phyloP scores from a whole-genome alignment of 2,888 invertebrate genomes.

The Hydrotaea diabolus region DNA sequence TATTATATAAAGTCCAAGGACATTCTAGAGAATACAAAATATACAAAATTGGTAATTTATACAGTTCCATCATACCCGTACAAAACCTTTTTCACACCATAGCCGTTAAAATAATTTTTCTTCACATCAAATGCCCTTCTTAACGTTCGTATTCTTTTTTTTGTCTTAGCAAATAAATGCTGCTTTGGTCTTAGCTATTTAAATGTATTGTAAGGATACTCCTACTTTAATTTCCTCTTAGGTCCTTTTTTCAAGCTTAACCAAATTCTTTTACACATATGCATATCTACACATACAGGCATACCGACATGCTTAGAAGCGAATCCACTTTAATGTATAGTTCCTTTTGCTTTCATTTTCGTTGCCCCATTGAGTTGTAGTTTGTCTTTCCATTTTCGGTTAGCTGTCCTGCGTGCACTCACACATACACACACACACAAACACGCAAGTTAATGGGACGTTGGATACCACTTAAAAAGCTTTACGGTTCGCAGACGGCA shows the following conservation, averaged over 20 bases:
- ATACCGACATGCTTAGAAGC: background rate
- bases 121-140: background rate
- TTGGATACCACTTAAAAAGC: conserved; percentile 20
- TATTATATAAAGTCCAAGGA: too few relatives aligned
- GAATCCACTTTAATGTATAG: background rate
- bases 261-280: background rate
- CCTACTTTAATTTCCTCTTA: background rate
- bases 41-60: too few relatives aligned
- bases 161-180: background rate
- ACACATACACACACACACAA: too few relatives aligned
- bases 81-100: background rate
- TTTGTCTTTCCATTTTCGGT: background rate
- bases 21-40: too few relatives aligned
- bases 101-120: background rate
- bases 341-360: background rate
- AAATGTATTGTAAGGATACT: background rate
- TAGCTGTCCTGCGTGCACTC: conserved; percentile 3
- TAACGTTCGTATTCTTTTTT: too few relatives aligned
- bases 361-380: background rate
- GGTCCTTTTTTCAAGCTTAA: background rate
- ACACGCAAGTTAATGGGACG: conserved; percentile 19
- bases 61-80: background rate
- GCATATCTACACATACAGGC: background rate
- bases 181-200: background rate
- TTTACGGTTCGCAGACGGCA: background rate